A percentile compares a stretch with the other conserved stretches of the same genome.
Conservation (phyloP, 1,140 invertebrate species). For the Coptotermes formosanus region DNA sequence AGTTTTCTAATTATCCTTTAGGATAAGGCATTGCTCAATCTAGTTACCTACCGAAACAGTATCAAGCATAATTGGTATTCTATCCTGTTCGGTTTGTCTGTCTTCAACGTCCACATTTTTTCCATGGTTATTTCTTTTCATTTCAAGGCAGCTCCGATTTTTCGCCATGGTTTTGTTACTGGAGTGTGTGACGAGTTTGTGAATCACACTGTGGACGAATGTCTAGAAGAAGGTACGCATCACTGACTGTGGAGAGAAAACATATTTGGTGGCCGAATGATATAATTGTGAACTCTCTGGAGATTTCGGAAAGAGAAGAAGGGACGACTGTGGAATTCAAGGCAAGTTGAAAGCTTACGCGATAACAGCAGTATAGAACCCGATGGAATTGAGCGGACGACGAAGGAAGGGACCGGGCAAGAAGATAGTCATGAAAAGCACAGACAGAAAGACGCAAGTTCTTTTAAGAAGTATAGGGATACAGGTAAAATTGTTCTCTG, state of each 20-base stretch:
- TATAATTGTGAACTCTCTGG: constrained; percentile 4
- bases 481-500: neutral
- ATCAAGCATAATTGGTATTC: too few relatives aligned
- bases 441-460: neutral
- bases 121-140: too few relatives aligned
- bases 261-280: neutral
- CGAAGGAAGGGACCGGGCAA: neutral
- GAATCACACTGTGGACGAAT: neutral
- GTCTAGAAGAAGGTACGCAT: neutral
- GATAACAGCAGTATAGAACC: neutral
- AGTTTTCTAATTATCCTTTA: too few relatives aligned
- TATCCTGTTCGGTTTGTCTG: too few relatives aligned
- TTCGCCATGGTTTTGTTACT: too few relatives aligned
- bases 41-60: too few relatives aligned
- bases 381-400: neutral
- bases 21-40: too few relatives aligned
- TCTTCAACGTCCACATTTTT: too few relatives aligned
- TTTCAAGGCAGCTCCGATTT: too few relatives aligned
- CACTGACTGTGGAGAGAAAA: neutral
- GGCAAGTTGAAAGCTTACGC: neutral
- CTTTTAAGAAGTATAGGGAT: neutral
- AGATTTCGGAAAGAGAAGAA: neutral
- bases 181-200: neutral
- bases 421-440: neutral
- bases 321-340: constrained; percentile 14